phyloP scores from a whole-genome alignment of 1,140 invertebrate species.

The Pomacea maculata region DNA sequence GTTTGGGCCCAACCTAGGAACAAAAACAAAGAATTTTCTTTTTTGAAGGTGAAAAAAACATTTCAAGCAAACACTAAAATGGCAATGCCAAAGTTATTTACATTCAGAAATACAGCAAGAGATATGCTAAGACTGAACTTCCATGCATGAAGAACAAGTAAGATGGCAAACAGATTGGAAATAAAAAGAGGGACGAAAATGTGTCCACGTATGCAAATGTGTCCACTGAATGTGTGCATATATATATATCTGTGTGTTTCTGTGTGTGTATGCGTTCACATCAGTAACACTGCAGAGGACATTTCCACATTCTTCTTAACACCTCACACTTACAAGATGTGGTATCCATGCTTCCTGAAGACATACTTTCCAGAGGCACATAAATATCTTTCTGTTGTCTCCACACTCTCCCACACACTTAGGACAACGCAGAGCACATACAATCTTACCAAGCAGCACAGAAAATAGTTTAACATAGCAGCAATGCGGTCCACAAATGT shows the following conservation, averaged over 20 bases:
- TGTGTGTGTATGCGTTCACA: background rate
- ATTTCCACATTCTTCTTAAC: background rate
- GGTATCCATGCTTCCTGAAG: too few relatives aligned
- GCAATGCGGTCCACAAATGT: conserved; percentile 93
- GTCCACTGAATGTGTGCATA: background rate
- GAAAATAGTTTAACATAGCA: conserved; percentile 95
- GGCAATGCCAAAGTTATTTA: too few relatives aligned
- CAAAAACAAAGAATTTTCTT: conserved; percentile 1
- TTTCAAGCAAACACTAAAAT: too few relatives aligned
- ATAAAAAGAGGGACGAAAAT: background rate
- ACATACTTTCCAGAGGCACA: background rate
- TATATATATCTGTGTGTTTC: background rate
- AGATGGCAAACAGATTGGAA: background rate
- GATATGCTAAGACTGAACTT: too few relatives aligned
- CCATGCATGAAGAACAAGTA: too few relatives aligned
- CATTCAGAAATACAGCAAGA: too few relatives aligned
- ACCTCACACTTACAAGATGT: background rate
- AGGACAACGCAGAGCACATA: conserved; percentile 3
- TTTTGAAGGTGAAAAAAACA: background rate
- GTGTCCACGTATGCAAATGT: too few relatives aligned
- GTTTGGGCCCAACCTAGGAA: conserved; percentile 75
- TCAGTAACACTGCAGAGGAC: background rate
- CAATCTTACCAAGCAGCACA: conserved; percentile 83
- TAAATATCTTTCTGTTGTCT: background rate
- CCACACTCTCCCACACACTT: background rate